Percentiles rank a stretch among this genome's conserved stretches.
Evolutionary conservation across 2,113 vertebrate genomes (phyloP).

Genomic region (Microcebus griseorufus): DNA sequence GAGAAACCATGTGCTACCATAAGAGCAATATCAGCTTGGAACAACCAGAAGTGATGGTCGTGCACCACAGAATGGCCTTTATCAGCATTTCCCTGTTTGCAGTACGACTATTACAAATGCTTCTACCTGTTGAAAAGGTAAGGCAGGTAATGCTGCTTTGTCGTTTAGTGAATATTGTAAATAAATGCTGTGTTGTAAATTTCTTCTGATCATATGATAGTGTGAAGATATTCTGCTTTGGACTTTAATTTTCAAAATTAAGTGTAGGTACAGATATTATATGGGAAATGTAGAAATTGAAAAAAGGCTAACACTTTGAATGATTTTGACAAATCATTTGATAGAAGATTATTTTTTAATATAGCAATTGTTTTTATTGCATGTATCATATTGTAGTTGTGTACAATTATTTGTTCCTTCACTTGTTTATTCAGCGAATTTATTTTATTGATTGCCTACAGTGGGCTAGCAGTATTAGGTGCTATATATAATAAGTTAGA

Average conservation of each 20-base stretch:
- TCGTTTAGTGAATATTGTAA: not conserved
- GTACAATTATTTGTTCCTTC: not conserved
- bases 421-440: not conserved
- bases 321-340: not conserved
- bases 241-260: not conserved
- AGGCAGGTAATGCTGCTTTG: not conserved
- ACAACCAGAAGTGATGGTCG: conserved; percentile 80
- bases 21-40: conserved; percentile 84
- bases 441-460: not conserved
- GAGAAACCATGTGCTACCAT: conserved; percentile 90
- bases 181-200: not conserved
- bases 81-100: conserved; percentile 89
- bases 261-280: not conserved
- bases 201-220: not conserved
- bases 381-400: not conserved
- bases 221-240: not conserved
- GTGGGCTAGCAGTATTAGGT: not conserved
- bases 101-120: conserved; percentile 90
- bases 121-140: conserved; percentile 97
- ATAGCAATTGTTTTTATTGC: not conserved
- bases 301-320: not conserved
- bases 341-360: not conserved
- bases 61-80: conserved; percentile 93
- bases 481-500: not conserved
- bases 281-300: not conserved